Evolutionary conservation across 2,113 vertebrate genomes (phyloP).

Genomic region (Tautogolabrus adspersus): DNA sequence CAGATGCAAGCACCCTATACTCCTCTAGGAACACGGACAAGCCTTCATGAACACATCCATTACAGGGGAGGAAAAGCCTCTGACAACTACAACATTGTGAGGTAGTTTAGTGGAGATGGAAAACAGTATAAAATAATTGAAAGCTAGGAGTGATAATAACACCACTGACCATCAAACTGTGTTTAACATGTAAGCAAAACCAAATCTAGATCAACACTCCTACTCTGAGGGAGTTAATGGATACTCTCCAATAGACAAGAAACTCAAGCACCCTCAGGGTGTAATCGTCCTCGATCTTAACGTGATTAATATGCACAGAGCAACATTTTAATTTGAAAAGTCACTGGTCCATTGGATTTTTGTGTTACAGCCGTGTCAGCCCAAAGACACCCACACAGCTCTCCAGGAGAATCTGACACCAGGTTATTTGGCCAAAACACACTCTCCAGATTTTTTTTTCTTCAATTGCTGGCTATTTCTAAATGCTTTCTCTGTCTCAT

Average conservation of each 20-base stretch:
- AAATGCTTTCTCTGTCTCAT: conserved; percentile 13
- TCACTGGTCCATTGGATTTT: conserved; percentile 58
- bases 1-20: conserved; percentile 31
- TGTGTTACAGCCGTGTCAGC: conserved; percentile 54
- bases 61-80: conserved; percentile 43
- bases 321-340: conserved; percentile 63
- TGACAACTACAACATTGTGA: conserved; percentile 39
- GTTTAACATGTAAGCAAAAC: conserved; percentile 49
- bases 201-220: conserved; percentile 47
- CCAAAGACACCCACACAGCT: conserved; percentile 47
- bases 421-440: conserved; percentile 41
- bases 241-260: conserved; percentile 26
- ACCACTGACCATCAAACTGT: conserved; percentile 24
- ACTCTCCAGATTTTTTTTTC: conserved; percentile 27
- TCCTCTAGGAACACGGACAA: conserved; percentile 11
- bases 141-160: conserved; percentile 26
- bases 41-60: conserved; percentile 37
- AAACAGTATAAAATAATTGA: conserved; percentile 44
- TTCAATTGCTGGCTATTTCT: neutral
- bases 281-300: conserved; percentile 33
- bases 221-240: conserved; percentile 44
- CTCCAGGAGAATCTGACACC: conserved; percentile 51
- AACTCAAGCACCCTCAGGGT: conserved; percentile 33
- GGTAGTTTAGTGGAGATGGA: conserved; percentile 23
- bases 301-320: conserved; percentile 60